A percentile compares a stretch with the other conserved stretches of the same genome.
Evolutionary conservation across 2,888 invertebrate species (phyloP).

Genomic region (Tachystola acroxantha): DNA sequence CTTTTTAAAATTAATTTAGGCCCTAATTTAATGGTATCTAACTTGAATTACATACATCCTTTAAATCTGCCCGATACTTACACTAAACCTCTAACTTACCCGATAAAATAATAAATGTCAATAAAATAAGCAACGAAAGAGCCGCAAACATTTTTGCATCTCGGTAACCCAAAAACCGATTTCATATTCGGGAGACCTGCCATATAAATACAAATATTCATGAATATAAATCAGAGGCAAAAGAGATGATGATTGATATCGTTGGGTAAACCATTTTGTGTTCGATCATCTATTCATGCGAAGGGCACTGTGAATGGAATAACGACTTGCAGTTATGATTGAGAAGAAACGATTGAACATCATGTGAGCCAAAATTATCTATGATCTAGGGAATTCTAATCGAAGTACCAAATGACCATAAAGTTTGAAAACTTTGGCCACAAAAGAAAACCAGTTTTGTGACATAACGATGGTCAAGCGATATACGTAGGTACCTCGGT

Average conservation of each 20-base stretch:
- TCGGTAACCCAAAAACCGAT: slow-evolving; percentile 17
- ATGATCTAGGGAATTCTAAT: too few relatives aligned
- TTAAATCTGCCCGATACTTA: slow-evolving; percentile 19
- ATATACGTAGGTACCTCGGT: too few relatives aligned
- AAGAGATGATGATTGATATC: slow-evolving; percentile 15
- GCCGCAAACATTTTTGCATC: slow-evolving; percentile 38
- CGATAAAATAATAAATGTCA: slow-evolving; percentile 24
- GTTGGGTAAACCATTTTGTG: slow-evolving; percentile 3
- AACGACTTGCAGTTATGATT: slow-evolving; percentile 1
- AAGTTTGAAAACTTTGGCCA: too few relatives aligned
- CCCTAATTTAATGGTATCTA: background rate
- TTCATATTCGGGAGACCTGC: background rate
- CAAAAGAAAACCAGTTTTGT: too few relatives aligned
- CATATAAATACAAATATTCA: slow-evolving; percentile 9
- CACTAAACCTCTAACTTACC: too few relatives aligned
- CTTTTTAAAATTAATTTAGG: too few relatives aligned
- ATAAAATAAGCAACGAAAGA: slow-evolving; percentile 24
- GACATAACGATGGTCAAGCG: too few relatives aligned
- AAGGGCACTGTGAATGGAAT: slow-evolving; percentile 1
- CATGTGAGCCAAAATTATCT: too few relatives aligned
- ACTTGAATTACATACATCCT: slow-evolving; percentile 4
- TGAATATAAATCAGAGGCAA: slow-evolving; percentile 14
- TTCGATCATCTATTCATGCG: background rate
- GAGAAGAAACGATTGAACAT: background rate
- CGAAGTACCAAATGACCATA: too few relatives aligned